Base-by-base conservation (phyloP, 64 coral and sea anemone genomes). In the Catalaphyllia jardinei region DNA sequence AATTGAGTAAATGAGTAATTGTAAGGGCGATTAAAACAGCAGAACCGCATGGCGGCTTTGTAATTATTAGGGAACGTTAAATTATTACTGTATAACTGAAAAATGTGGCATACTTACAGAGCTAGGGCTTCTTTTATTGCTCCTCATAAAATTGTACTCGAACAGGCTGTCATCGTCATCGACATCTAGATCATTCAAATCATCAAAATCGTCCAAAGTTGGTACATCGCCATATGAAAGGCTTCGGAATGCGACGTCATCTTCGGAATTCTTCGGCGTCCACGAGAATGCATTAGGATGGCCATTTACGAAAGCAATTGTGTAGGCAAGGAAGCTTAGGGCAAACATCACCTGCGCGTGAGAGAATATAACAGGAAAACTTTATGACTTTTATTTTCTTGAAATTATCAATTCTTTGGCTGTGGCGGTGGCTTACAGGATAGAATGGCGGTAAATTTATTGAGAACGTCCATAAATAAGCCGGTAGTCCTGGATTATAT, bases 121-220 rank as follows among this genome's bases (percentile, higher is more conserved):
- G 24, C 71, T 85, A 3, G 81, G 81, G 24, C 18, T 71, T 85
- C 81, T 67, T 63, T 85, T 71, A 60, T 85, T 71, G 81, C 52
- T 85, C n/a, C 10, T 71, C 22, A 85, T 28, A 71, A 64, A 85
- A 24, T 22, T 9, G 38, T 67, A 65, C 22, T 65, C 81, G 15
- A 17, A 17, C 22, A 50, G 4, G 12, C n/a, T 24, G 38, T 71
- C 33, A 8, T 49, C 61, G 10, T 51, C 35, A 16, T 71, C 63
- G 46, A 50, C 62, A 16, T 85, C 62, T 17, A 85, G 1, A 31
- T 71, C 63, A 17, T 71, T 24, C 22, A 52, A 46, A n/a, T 65
- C 38, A 42, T 69, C 33, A 25, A 51, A 50, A 14, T 71, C 81
- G 35, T 85, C 81, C 4, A 30, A 19, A 13, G 60, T 0, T 24